These are phyloP conservation scores for Rhogogaster chlorosoma DNA, from an alignment of 2,888 invertebrate genomes.

Conservation along the genomic window DNA sequence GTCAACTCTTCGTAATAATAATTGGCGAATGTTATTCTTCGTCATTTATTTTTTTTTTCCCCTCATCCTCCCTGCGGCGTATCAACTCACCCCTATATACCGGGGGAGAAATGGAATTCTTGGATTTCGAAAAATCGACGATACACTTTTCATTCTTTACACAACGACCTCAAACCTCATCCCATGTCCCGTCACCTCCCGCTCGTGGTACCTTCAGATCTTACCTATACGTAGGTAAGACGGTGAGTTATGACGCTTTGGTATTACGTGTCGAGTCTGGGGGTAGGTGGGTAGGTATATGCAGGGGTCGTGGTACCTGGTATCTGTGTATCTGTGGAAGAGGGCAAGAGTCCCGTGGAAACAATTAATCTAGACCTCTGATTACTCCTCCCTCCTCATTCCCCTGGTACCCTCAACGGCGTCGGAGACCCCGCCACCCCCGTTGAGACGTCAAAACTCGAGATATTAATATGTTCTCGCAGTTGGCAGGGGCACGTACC, in stretches of 20 bases:
- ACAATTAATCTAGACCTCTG: slow-evolving; percentile 77
- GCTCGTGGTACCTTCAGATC: not conserved
- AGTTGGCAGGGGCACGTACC: slow-evolving; percentile 66
- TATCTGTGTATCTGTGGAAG: slow-evolving; percentile 46
- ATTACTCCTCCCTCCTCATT: slow-evolving; percentile 70
- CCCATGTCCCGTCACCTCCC: not conserved
- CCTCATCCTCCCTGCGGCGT: not conserved
- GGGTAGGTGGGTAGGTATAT: slow-evolving; percentile 40
- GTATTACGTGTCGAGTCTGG: slow-evolving; percentile 32
- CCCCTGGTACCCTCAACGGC: slow-evolving; percentile 57
- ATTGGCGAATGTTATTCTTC: not conserved
- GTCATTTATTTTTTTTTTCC: too few relatives aligned
- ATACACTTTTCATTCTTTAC: not conserved
- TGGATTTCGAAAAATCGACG: not conserved
- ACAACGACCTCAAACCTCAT: not conserved
- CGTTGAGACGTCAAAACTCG: slow-evolving; percentile 74
- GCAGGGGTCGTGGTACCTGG: slow-evolving; percentile 25
- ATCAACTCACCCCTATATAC: not conserved
- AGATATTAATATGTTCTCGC: slow-evolving; percentile 76
- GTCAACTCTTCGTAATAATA: not conserved
- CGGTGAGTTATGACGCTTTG: slow-evolving; percentile 52
- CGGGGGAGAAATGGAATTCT: not conserved
- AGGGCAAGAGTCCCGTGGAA: slow-evolving; percentile 74
- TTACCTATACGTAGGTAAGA: slow-evolving; percentile 51
- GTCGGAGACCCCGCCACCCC: slow-evolving; percentile 50